Evolutionary conservation across 1,140 invertebrate species (phyloP).

Genomic region (Trichonephila inaurata): DNA sequence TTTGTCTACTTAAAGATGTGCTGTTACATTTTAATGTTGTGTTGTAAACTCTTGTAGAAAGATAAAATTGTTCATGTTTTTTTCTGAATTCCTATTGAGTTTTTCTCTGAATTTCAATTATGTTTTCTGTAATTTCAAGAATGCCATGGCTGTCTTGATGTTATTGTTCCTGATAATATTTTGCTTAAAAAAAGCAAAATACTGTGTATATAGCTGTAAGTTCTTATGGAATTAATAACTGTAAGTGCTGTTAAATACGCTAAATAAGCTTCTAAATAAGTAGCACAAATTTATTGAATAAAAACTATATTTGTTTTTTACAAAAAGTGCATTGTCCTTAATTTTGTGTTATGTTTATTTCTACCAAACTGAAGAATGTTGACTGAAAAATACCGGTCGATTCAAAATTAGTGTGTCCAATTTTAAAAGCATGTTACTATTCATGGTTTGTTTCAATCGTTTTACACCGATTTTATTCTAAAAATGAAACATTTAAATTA

Average conservation of each 20-base stretch:
- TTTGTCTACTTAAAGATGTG: constrained; percentile 69
- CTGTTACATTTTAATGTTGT: constrained; percentile 55
- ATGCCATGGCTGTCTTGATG: constrained; percentile 54
- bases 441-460: too few species aligned
- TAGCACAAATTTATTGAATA: constrained; percentile 69
- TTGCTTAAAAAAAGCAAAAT: constrained; percentile 48
- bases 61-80: constrained; percentile 55
- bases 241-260: constrained; percentile 49
- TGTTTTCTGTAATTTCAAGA: constrained; percentile 54
- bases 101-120: constrained; percentile 41
- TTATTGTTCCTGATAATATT: constrained; percentile 65
- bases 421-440: too few species aligned
- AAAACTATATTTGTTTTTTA: constrained; percentile 68
- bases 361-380: not conserved
- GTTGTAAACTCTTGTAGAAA: constrained; percentile 61
- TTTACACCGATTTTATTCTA: too few species aligned
- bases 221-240: constrained; percentile 64
- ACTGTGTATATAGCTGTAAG: constrained; percentile 63
- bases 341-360: not conserved
- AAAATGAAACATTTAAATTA: too few species aligned
- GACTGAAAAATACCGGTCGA: too few species aligned
- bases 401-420: too few species aligned
- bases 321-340: not conserved
- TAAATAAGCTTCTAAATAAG: constrained; percentile 68
- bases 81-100: constrained; percentile 53